Conservation (phyloP, 1,140 invertebrate species). For the Coptotermes formosanus region DNA sequence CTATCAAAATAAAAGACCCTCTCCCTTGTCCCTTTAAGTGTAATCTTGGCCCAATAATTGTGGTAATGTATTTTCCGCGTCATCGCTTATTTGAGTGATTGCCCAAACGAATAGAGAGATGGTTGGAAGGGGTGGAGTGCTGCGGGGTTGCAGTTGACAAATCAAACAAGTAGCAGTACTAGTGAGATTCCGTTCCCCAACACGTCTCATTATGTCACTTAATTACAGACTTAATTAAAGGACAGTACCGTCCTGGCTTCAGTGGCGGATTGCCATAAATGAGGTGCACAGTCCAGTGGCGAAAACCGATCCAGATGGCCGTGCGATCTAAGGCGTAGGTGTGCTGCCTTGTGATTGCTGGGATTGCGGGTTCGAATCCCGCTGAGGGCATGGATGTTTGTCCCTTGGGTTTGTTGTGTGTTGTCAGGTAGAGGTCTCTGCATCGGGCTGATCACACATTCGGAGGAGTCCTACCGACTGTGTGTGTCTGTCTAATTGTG, state of each 20-base stretch:
- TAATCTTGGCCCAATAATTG: neutral
- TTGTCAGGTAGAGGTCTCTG: too few species aligned
- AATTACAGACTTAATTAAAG: neutral
- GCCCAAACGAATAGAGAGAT: neutral
- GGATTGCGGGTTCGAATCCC: too few species aligned
- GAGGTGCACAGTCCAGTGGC: neutral
- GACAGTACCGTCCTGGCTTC: neutral
- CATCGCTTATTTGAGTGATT: neutral
- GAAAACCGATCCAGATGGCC: too few species aligned
- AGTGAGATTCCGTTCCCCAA: neutral
- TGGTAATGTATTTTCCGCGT: neutral
- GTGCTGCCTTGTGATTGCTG: too few species aligned
- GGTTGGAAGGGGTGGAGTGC: too few species aligned
- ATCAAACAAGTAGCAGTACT: neutral
- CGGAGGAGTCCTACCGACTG: too few species aligned
- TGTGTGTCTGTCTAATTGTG: too few species aligned
- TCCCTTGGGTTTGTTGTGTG: too few species aligned
- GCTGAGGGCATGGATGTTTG: too few species aligned
- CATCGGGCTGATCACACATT: too few species aligned
- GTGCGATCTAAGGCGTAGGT: too few species aligned
- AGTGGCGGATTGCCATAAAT: neutral
- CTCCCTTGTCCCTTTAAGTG: neutral
- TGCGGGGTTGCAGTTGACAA: neutral
- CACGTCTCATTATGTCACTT: conserved; percentile 10
- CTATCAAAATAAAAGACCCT: too few species aligned